Base-by-base conservation (phyloP, 2,113 vertebrate genomes). In the Aleadryas rufinucha region DNA sequence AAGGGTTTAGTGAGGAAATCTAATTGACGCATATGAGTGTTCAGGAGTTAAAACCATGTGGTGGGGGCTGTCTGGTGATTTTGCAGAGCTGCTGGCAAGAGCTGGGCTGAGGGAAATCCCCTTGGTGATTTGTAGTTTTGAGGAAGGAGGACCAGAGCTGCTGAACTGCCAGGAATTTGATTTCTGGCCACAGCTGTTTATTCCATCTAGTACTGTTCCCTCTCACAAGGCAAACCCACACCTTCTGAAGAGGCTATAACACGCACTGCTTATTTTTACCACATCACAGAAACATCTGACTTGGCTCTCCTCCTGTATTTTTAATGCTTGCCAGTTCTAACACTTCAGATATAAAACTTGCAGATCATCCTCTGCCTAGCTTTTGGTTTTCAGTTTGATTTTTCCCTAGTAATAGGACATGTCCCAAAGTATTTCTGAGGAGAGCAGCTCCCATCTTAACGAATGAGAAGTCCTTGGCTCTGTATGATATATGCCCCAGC, bases 161-260 rank as follows among this genome's bases (percentile, higher is more conserved):
- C 79, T 89, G 96, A 86, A 81, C 92, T 96, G 93, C 95, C 97
- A 96, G 94, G 82, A 97, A 97, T 95, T 87, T 93, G 92, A 97
- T 97, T 97, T 96, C 94, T 95, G 93, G 92, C 87, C 31, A 20
- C 97, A 98, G 97, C 97, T 98, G 97, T 97, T 98, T 96, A 96
- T 97, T 95, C 93, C 95, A 96, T 98, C 63, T 95, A 60, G 12
- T 56, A 47, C 76, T 37, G 85, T 66, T 79, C 89, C 63, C 35
- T 59, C 89, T 93, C 95, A 75, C 86, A 97, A 96, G 89, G 85
- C 97, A 95, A 59, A 90, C 60, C 87, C 64, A 57, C 26, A 31
- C 87, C 95, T 95, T 95, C 97, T 60, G 96, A 94, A 41, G 97
- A 95, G 97, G 64, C 84, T 93, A 61, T 97, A 97, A 87, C 84